Conservation (phyloP, 1,140 invertebrate species). For the Drosophila equinoxialis region DNA sequence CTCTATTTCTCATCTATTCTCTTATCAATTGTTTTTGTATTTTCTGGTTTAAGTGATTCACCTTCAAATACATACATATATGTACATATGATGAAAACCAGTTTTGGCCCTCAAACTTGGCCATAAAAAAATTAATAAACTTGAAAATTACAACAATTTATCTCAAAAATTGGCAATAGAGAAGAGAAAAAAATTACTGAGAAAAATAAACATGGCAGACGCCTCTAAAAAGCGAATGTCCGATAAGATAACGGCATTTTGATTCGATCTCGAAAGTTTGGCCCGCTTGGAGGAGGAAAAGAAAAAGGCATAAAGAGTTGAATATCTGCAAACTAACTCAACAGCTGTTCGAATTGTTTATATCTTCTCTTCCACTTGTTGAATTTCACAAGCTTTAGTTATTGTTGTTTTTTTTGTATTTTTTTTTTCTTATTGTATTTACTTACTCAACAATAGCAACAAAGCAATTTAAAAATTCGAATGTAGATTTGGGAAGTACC, state of each 20-base stretch:
- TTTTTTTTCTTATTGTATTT: too few relatives aligned
- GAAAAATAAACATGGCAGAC: slow-evolving; percentile 31
- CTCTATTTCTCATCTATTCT: slow-evolving; percentile 26
- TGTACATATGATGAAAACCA: slow-evolving; percentile 50
- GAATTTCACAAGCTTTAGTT: slow-evolving; percentile 15
- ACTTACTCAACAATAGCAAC: background rate
- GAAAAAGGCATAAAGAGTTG: slow-evolving; percentile 12
- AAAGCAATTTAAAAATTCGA: background rate
- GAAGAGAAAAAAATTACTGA: background rate
- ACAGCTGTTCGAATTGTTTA: slow-evolving; percentile 9
- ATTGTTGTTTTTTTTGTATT: background rate
- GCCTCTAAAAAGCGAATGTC: slow-evolving; percentile 27
- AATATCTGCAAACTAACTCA: background rate
- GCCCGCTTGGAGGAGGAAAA: slow-evolving; percentile 20
- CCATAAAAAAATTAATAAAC: slow-evolving; percentile 20
- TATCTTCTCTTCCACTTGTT: slow-evolving; percentile 3
- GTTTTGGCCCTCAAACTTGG: slow-evolving; percentile 67
- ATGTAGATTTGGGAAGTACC: background rate
- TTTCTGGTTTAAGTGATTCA: slow-evolving; percentile 54
- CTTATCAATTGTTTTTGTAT: slow-evolving; percentile 47
- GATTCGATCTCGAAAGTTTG: slow-evolving; percentile 42
- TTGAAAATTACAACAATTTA: slow-evolving; percentile 22
- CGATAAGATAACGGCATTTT: slow-evolving; percentile 66
- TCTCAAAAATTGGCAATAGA: slow-evolving; percentile 33
- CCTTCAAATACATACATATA: too few relatives aligned